Base-by-base conservation (phyloP, 2,797 vertebrate species). In the Cossypha niveicapilla region DNA sequence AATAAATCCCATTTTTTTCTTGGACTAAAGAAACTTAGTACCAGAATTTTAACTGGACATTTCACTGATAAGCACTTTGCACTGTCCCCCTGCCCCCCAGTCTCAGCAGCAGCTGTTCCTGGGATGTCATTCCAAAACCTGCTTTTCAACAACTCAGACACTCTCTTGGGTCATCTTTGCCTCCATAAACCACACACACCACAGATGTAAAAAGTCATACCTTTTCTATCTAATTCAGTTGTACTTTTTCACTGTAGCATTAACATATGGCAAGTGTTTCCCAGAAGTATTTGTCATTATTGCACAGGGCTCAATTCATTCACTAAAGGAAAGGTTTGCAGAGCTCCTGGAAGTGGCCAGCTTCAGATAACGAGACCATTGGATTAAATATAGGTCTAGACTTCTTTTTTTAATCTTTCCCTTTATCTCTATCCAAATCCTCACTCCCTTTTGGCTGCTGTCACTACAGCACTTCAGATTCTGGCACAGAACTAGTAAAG, bases 361-460 rank as follows among this genome's bases (percentile, higher is more conserved):
- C 81, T 92, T 95, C 91, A 92, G 93, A 94, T 92, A 94, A 93
- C 2, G 0, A 93, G 70, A 87, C 77, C 91, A 88, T 54, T 84
- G 75, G 86, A 94, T 94, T 95, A 95, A 95, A 95, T 96, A 96
- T 74, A 95, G 63, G 63, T 95, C 95, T 95, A 93, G 75, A 83
- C 35, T 61, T 90, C 62, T 93, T 93, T 95, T 96, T 97, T 93
- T 53, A 94, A 89, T 94, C 76, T 74, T 94, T 94, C 73, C 91
- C 86, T 97, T 97, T 93, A 95, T 95, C 93, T 95, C 39, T 42
- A 78, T 94, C 93, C 96, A 95, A 94, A 95, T 90, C 74, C 67
- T 62, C 67, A 56, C 88, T 95, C 91, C 86, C 47, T 88, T 97
- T 97, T 94, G 94, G 92, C 95, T 95, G 90, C 84, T 91, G 87